phyloP scores from a whole-genome alignment of 30 jellyfish, hydroid and myxozoan species.

The Aurelia coerulea region DNA sequence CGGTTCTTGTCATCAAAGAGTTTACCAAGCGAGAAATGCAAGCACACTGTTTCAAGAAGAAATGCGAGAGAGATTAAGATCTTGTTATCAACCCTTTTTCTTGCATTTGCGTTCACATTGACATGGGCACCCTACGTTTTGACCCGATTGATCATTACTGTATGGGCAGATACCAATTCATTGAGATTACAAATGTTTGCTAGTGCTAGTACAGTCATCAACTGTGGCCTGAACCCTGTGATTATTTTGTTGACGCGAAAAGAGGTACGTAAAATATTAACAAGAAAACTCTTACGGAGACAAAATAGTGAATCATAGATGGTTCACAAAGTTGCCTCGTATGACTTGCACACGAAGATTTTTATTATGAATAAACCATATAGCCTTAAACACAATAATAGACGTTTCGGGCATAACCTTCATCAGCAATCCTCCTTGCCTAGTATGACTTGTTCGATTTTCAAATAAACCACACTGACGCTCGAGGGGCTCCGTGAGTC shows the following conservation, averaged over 20 bases:
- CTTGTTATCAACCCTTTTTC: slow-evolving; percentile 43
- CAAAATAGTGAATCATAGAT: too few relatives aligned
- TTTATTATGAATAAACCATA: too few relatives aligned
- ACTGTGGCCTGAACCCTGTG: slow-evolving; percentile 66
- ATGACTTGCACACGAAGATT: too few relatives aligned
- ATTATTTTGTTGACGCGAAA: slow-evolving; percentile 49
- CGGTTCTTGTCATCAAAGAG: too few relatives aligned
- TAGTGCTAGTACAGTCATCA: slow-evolving; percentile 59
- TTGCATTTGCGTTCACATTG: slow-evolving; percentile 56
- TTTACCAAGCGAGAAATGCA: slow-evolving; percentile 1
- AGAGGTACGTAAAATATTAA: slow-evolving; percentile 45
- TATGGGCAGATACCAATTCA: slow-evolving; percentile 56
- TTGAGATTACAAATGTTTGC: slow-evolving; percentile 55
- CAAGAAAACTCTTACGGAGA: not conserved
- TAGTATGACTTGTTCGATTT: too few relatives aligned
- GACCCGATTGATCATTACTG: slow-evolving; percentile 51
- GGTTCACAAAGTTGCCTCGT: too few relatives aligned
- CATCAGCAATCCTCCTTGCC: too few relatives aligned
- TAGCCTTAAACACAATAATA: too few relatives aligned
- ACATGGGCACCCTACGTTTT: slow-evolving; percentile 74
- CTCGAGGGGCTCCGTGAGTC: too few relatives aligned
- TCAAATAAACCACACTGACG: too few relatives aligned
- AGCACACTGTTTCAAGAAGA: slow-evolving; percentile 21
- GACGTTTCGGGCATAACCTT: too few relatives aligned
- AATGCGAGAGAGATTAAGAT: slow-evolving; percentile 42